Evolutionary conservation across 1,140 invertebrate species (phyloP), one percentile per base, ranked within the genome.

Genomic region (Amyelois transitella): DNA sequence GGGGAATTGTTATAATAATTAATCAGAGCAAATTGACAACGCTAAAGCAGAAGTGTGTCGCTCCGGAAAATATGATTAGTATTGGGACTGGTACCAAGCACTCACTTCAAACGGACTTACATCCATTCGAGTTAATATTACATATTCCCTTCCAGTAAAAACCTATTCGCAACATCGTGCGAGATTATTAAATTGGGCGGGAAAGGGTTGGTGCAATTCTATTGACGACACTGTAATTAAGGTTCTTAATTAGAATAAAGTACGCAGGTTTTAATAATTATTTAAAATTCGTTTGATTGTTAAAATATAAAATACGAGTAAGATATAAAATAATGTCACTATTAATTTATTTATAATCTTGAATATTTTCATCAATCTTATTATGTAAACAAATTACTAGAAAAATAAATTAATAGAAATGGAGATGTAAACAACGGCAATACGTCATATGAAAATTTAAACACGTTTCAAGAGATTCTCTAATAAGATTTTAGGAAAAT

Each of bases 401-500:
- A 14, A 2, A 4, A 38, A 38, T 38, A 38, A 38, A 24, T 24
- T 14, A 38, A 14, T 14, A 38, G 32, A 38, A 38, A 38, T 38
- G 32, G n/a, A 38, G 12, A 38, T 14, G n/a, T 38, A 14, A 14
- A 38, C 12, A 38, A 38, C 12, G 32, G 4, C 6, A 38, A 14
- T 12, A 38, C 32, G 6, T 18, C 45, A 49, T 18, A 44, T 51
- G 56, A 59, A 63, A 61, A 60, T 66, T 58, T 56, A 72, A 72
- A 77, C 62, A 71, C 63, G 69, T 72, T 69, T 72, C 63, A 67
- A 72, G 72, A 76, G 68, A 77, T 73, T 60, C 74, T 77, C 77
- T 88, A 86, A 88, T 82, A 80, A 79, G 78, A 85, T 88, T 88
- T 77, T 71, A 70, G 55, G 80, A 71, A 88, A 87, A 88, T 88